These are phyloP conservation scores for Saccostrea echinata DNA, from an alignment of 1,140 invertebrate species.

Conservation along the genomic window DNA sequence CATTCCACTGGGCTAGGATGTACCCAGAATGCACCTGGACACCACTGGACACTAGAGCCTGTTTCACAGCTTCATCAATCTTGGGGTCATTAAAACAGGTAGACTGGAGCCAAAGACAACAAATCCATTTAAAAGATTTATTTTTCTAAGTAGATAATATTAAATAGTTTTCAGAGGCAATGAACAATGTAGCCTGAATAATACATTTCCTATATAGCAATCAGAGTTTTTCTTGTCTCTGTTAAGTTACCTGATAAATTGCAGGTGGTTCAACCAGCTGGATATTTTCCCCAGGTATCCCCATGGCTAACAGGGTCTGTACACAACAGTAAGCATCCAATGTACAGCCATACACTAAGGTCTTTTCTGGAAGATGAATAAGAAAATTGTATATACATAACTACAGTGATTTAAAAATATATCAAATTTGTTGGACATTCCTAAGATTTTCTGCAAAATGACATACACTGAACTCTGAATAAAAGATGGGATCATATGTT, in stretches of 20 bases:
- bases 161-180: background rate
- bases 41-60: conserved; percentile 87
- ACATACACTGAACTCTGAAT: too few relatives aligned
- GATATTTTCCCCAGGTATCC: conserved; percentile 71
- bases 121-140: background rate
- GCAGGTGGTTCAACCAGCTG: conserved; percentile 71
- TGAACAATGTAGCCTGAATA: background rate
- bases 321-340: conserved; percentile 76
- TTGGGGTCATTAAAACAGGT: conserved; percentile 76
- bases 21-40: conserved; percentile 72
- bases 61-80: conserved; percentile 87
- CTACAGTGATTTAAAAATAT: too few relatives aligned
- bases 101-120: conserved; percentile 57
- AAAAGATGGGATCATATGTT: too few relatives aligned
- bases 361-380: conserved; percentile 63
- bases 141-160: background rate
- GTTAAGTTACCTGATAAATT: conserved; percentile 61
- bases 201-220: background rate
- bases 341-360: conserved; percentile 74
- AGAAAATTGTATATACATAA: too few relatives aligned
- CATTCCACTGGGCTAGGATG: conserved; percentile 76
- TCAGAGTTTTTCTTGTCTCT: background rate
- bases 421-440: too few relatives aligned
- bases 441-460: too few relatives aligned
- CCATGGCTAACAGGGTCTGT: conserved; percentile 71